Percentiles rank a stretch among this genome's conserved stretches.
Conservation (phyloP, 2,113 vertebrate species). For the Lepus europaeus region DNA sequence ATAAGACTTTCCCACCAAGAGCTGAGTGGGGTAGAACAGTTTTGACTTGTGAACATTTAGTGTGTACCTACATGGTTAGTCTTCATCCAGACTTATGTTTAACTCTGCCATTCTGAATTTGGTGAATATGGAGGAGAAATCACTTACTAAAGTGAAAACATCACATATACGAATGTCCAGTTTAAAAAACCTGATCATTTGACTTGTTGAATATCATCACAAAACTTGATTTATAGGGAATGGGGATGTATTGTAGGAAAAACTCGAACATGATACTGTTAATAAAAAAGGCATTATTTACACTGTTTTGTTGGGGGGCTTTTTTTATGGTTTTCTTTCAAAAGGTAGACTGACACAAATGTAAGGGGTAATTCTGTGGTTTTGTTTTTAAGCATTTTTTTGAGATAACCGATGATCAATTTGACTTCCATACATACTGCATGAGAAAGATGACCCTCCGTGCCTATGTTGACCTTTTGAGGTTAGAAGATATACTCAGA, state of each 20-base stretch:
- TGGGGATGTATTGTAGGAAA: neutral
- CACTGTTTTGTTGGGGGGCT: neutral
- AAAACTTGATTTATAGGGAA: slow-evolving; percentile 25
- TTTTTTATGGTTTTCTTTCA: slow-evolving; percentile 41
- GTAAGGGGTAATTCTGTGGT: slow-evolving; percentile 72
- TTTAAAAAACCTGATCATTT: slow-evolving; percentile 37
- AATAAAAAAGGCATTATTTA: slow-evolving; percentile 1
- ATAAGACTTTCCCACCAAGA: neutral
- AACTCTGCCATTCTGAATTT: neutral
- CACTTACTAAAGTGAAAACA: slow-evolving; percentile 22
- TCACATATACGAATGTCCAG: neutral
- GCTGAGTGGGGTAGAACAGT: neutral
- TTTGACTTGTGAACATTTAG: neutral
- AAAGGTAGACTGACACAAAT: slow-evolving; percentile 58
- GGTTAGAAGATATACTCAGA: slow-evolving; percentile 89
- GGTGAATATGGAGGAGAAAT: neutral
- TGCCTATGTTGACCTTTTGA: slow-evolving; percentile 90
- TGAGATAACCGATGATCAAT: slow-evolving; percentile 91
- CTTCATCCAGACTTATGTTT: slow-evolving; percentile 21
- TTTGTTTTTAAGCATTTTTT: slow-evolving; percentile 89
- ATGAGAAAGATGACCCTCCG: slow-evolving; percentile 92
- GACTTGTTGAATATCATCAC: neutral
- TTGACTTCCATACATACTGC: slow-evolving; percentile 92
- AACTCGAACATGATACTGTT: slow-evolving; percentile 10
- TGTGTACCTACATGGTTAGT: neutral